Evolutionary conservation across 2,113 vertebrate genomes (phyloP), one percentile per base, ranked within the genome.

Genomic region (Psephotus haematonotus): DNA sequence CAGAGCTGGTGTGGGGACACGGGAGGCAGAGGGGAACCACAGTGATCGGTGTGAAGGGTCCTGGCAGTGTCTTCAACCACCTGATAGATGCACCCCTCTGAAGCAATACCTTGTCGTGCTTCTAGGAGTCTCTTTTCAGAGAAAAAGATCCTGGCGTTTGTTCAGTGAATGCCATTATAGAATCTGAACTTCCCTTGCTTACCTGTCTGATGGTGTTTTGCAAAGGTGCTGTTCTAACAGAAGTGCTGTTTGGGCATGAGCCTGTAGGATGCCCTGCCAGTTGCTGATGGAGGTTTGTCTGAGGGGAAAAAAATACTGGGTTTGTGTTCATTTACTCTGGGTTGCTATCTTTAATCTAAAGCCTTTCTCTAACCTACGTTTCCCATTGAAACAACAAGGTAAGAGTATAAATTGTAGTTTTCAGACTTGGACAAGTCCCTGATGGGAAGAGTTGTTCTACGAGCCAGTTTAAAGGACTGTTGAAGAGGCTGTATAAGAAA

Each of bases 11-110:
- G 23, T 16, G 52, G 39, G 64, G 44, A 6, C 27, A 10, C 7
- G 57, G 37, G 62, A 35, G 41, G 69, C 39, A 7, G 29, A 63
- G 50, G 41, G 59, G 31, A 79, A 8, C 29, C 0, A 2, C 63
- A 33, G 4, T 0, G 1, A 9, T 24, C 18, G 5, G 29, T 14
- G 39, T 22, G 68, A 33, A 14, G 59, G 28, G 17, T 53, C 10
- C 46, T 41, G 76, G 24, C 9, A 35, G 37, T n/a, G 31, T 16
- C 71, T 47, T 57, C 11, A 14, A 41, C 33, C 7, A 2, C 41
- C 64, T 49, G 59, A 41, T 13, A 69, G 41, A 37, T 72, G 8
- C 29, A 24, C 1, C 13, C 10, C 31, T n/a, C 39, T 78, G 20
- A 11, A 22, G 47, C 37, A 43, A 39, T 44, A 39, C 11, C n/a